Evolutionary conservation across 1,140 invertebrate genomes (phyloP).

Genomic region (Fopius arisanus): DNA sequence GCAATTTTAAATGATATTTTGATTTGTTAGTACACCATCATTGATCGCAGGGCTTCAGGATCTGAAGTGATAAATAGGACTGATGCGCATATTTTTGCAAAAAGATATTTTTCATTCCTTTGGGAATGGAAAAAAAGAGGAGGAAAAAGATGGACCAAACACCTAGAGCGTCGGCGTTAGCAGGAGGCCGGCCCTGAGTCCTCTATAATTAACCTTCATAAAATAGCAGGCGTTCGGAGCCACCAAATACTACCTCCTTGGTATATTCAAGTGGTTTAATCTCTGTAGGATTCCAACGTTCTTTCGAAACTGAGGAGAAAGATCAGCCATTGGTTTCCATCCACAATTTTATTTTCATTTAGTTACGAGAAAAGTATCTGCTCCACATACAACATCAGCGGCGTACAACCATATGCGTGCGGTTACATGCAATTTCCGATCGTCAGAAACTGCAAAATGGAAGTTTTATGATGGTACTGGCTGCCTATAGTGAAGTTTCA

Average conservation of each 20-base stretch:
- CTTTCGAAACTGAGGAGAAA: conserved; percentile 19
- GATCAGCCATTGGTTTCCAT: conserved; percentile 45
- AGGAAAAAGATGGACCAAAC: conserved; percentile 50
- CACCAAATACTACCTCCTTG: conserved; percentile 23
- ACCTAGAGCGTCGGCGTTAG: conserved; percentile 54
- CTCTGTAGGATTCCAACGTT: background rate
- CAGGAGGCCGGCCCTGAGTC: conserved; percentile 53
- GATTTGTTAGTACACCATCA: too few relatives aligned
- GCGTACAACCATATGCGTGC: conserved; percentile 23
- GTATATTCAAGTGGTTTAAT: conserved; percentile 9
- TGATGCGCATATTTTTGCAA: too few relatives aligned
- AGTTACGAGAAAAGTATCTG: conserved; percentile 60
- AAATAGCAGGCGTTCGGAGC: conserved; percentile 43
- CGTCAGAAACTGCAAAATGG: conserved; percentile 42
- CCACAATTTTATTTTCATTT: conserved; percentile 63
- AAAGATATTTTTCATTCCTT: background rate
- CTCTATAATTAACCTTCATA: conserved; percentile 66
- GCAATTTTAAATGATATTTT: too few relatives aligned
- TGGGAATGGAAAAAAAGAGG: conserved; percentile 41
- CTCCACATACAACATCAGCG: conserved; percentile 35
- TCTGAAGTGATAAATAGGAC: too few relatives aligned
- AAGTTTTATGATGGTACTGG: conserved; percentile 14
- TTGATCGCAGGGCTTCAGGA: background rate
- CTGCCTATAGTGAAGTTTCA: background rate
- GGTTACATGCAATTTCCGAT: conserved; percentile 42